A percentile compares a stretch with the other conserved stretches of the same genome.
Evolutionary conservation across 2,797 vertebrate species (phyloP).

Genomic region (Schizothorax lantsangensis): DNA sequence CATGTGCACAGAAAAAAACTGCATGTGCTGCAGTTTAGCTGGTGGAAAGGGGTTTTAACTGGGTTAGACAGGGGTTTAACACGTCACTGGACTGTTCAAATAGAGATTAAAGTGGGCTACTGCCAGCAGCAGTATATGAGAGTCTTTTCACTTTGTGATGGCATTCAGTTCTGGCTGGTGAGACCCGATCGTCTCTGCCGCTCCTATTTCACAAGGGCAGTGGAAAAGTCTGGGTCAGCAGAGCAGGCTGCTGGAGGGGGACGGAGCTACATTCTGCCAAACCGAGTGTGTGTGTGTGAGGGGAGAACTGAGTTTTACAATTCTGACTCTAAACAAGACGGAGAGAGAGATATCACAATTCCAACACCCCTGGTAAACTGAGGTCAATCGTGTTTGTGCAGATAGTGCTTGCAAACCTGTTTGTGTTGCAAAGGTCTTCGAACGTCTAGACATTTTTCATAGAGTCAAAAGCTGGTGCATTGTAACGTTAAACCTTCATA

Average conservation of each 20-base stretch:
- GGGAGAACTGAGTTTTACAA: constrained; percentile 2
- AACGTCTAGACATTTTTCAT: constrained; percentile 20
- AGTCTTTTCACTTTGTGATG: constrained; percentile 53
- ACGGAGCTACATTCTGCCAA: constrained; percentile 10
- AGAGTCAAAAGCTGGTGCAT: background rate
- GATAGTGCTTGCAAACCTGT: constrained; percentile 17
- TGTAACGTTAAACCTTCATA: background rate
- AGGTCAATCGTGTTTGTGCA: constrained; percentile 33
- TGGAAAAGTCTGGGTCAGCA: constrained; percentile 82
- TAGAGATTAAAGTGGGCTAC: constrained; percentile 30
- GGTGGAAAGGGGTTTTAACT: background rate
- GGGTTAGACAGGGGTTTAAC: background rate
- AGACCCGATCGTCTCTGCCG: constrained; percentile 69
- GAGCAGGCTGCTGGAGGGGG: constrained; percentile 34
- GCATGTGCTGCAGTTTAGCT: constrained; percentile 17
- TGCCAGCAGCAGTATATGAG: constrained; percentile 21
- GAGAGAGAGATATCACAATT: constrained; percentile 1
- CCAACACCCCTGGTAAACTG: background rate
- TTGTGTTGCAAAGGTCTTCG: constrained; percentile 38
- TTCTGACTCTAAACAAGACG: constrained; percentile 33
- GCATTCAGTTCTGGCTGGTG: constrained; percentile 67
- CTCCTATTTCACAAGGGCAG: constrained; percentile 79
- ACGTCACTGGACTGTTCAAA: constrained; percentile 25
- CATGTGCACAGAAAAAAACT: constrained; percentile 21
- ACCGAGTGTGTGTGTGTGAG: background rate